Evolutionary conservation across 2,888 invertebrate species (phyloP).

Genomic region (Eristalis tenax): DNA sequence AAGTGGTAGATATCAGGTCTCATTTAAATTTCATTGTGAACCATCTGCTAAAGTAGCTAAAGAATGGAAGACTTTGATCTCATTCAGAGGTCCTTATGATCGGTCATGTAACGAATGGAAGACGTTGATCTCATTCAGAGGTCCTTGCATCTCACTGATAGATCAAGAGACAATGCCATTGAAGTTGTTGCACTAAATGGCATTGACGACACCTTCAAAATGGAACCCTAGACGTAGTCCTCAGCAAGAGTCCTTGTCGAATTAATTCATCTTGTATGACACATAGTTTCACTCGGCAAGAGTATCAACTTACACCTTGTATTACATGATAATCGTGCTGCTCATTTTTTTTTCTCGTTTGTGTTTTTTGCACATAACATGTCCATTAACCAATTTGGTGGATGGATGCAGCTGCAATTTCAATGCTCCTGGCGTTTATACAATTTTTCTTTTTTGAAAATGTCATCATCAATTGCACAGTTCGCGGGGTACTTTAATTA

Average conservation of each 20-base stretch:
- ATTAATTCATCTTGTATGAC: slow-evolving; percentile 51
- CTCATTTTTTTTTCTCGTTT: slow-evolving; percentile 31
- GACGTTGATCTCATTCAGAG: no score
- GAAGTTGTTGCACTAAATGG: no score
- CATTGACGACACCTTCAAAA: no score
- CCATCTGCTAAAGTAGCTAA: no score
- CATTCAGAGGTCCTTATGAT: no score
- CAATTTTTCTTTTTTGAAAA: slow-evolving; percentile 12
- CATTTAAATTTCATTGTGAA: no score
- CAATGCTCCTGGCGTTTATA: neutral
- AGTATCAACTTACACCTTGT: slow-evolving; percentile 62
- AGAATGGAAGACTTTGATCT: no score
- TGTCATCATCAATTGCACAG: slow-evolving; percentile 61
- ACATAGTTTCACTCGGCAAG: slow-evolving; percentile 48
- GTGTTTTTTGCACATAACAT: slow-evolving; percentile 15
- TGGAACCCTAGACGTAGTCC: no score
- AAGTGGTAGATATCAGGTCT: no score
- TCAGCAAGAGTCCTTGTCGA: slow-evolving; percentile 21
- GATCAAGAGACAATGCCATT: no score
- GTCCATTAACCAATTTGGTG: slow-evolving; percentile 48
- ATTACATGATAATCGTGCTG: slow-evolving; percentile 50
- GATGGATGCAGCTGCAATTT: slow-evolving; percentile 61
- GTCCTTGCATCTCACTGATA: no score
- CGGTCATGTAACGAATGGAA: no score
- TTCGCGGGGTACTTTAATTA: slow-evolving; percentile 62